phyloP scores from a whole-genome alignment of 2,888 invertebrate species.

The Ariolimax columbianus region DNA sequence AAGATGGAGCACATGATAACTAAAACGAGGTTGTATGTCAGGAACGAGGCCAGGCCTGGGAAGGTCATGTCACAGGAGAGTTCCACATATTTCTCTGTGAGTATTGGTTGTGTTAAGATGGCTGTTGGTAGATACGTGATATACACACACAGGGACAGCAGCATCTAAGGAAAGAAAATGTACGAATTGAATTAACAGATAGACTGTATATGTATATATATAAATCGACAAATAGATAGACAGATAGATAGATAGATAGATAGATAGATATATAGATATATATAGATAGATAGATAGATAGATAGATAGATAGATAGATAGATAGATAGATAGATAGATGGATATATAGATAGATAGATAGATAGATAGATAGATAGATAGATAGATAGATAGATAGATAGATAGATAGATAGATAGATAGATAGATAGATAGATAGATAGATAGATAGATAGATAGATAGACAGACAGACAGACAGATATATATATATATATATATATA shows the following conservation, averaged over 20 bases:
- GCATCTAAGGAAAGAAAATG: not conserved
- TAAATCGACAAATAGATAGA: not conserved
- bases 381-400: conserved; percentile 1
- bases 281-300: not conserved
- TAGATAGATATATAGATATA: not conserved
- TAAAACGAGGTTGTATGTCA: conserved; percentile 68
- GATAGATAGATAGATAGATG: not conserved
- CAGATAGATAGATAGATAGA: not conserved
- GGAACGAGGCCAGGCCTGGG: conserved; percentile 61
- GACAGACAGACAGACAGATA: not conserved
- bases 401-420: conserved; percentile 1
- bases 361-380: conserved; percentile 1
- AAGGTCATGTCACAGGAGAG: conserved; percentile 61
- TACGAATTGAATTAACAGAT: not conserved
- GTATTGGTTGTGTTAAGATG: conserved; percentile 50
- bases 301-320: conserved; percentile 2
- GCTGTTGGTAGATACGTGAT: conserved; percentile 17
- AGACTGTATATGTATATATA: not conserved
- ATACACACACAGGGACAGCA: conserved; percentile 26
- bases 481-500: not conserved
- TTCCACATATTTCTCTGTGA: conserved; percentile 63
- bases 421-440: conserved; percentile 1
- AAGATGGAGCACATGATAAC: conserved; percentile 65
- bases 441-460: conserved; percentile 1
- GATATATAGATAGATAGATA: not conserved